Base-by-base conservation (phyloP, 2,113 vertebrate species). In the Pleuronectes platessa region DNA sequence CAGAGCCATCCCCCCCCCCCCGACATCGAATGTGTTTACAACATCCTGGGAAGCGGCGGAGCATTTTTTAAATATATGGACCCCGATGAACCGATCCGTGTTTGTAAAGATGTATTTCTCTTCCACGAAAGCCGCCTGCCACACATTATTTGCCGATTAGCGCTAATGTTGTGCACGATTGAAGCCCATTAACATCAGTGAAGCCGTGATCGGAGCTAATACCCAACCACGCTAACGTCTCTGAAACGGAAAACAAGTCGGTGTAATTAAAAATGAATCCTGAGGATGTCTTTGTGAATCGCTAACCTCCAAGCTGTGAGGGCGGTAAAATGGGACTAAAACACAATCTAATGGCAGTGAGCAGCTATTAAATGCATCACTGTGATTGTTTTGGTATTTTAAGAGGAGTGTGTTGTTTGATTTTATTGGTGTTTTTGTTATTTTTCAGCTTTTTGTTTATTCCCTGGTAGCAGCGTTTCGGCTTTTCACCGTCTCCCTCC, bases 141-240 rank as follows among this genome's bases (percentile, higher is more conserved):
- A 49, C 51, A 53, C 73, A 88, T 83, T 69, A 79, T 42, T 4
- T 68, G 69, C 56, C 76, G 56, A 73, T 87, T 85, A 88, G 49
- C 45, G 78, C 58, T 71, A 72, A 69, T 73, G 68, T 27, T 1
- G 53, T 27, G 68, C 35, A 75, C 66, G 77, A 76, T 40, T 82
- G 60, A 76, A 81, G 54, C 58, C 68, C 12, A 88, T 91, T 84
- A 88, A 82, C 78, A 76, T 74, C 54, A 78, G 17, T 20, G 68
- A 86, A 67, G 70, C 87, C 70, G 78, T 17, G 73, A 77, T 72
- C 17, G 10, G 21, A 10, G 26, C n/a, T 42, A 42, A 42, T 42
- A 42, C 12, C 12, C 40, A 1, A 13, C 3, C 40, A 13, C 40
- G 40, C 40, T 13, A 37, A 37, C 35, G 9, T 10, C 21, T 27